Base-by-base conservation (phyloP, 2,113 vertebrate species). In the Oncorhynchus gorbuscha region DNA sequence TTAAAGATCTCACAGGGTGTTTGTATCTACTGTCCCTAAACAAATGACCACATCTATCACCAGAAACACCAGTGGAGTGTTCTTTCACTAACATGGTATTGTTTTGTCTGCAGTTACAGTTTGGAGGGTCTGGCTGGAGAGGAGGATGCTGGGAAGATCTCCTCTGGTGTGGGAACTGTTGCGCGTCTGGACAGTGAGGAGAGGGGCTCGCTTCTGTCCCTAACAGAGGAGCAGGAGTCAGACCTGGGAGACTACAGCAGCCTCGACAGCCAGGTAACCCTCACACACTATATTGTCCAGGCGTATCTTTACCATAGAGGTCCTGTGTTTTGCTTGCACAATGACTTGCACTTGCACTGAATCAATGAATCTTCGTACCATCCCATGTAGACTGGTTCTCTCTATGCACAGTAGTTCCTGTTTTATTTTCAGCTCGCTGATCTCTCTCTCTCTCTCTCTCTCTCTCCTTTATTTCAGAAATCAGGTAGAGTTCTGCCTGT, bases 81-180 rank as follows among this genome's bases (percentile, higher is more conserved):
- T 62, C n/a, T 8, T n/a, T 62, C 20, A 22, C 59, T 62, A 3
- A 62, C 59, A 22, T 8, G 9, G 59, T 62, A 14, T 0, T 79
- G 58, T 1, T 87, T 70, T 89, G 39, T 81, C 69, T 90, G 83
- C 79, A 97, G 96, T 94, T 96, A 95, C 91, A 98, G 96, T 85
- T 88, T 98, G 6, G 96, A 98, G 89, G 95, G 95, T 74, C 93
- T 98, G 78, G 83, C 92, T 20, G 93, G 90, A 64, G 94, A 90
- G 28, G 68, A 83, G 55, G 81, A 83, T 8, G 89, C 45, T 18
- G 90, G 74, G 61, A 93, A 90, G 72, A 81, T 89, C 0, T 75
- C 89, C 16, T 67, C 88, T 3, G 77, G 86, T 24, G 74, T 92
- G 32, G 91, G 88, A 48, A 68, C 81, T 1, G 87, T 90, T 26